Evolutionary conservation across 2,888 invertebrate species (phyloP), one percentile per base, ranked within the genome.

Genomic region (Apamea monoglypha): DNA sequence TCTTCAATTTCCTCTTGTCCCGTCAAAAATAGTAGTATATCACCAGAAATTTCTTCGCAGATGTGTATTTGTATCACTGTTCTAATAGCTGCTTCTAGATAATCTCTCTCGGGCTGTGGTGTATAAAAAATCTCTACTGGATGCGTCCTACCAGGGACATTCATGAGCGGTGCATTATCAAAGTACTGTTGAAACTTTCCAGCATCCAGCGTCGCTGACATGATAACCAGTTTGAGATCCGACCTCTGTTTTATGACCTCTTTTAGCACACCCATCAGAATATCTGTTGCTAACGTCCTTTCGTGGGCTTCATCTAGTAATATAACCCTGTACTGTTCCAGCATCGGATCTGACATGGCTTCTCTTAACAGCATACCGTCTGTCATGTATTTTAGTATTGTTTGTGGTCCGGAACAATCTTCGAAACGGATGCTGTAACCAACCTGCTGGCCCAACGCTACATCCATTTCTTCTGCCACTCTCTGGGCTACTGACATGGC

Each of bases 131-230:
- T 99, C 94, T 97, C 97, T 0, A 97, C 97, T 0, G 96, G 96
- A 90, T 97, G 97, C 0, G 97, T 96, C 25, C 97, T 87, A 0
- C 97, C 99, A 0, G 99, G 99, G 0, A 99, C 99, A 91, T 99
- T 99, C 99, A 99, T 99, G 61, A 99, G 95, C 0, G 99, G 99
- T 0, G 99, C 99, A 94, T 99, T 99, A 91, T 99, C 99, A 94
- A 99, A 99, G 94, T 99, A 99, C 94, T 99, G 98, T 97, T 99
- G 99, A 95, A 99, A 99, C 95, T 99, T 99, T 10, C 99, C 99
- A 70, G 99, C 99, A 95, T 99, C 99, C 53, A 99, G 96, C 0
- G 99, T 99, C 0, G 99, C 99, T 83, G 99, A 99, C 99, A 99
- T 99, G 91, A 99, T 99, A 83, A 99, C 99, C 78, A 99, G 97